A percentile compares a stretch with the other conserved stretches of the same genome.
These are phyloP conservation scores for Hirundichthys speculiger DNA, from an alignment of 2,113 vertebrate genomes.

Conservation along the genomic window DNA sequence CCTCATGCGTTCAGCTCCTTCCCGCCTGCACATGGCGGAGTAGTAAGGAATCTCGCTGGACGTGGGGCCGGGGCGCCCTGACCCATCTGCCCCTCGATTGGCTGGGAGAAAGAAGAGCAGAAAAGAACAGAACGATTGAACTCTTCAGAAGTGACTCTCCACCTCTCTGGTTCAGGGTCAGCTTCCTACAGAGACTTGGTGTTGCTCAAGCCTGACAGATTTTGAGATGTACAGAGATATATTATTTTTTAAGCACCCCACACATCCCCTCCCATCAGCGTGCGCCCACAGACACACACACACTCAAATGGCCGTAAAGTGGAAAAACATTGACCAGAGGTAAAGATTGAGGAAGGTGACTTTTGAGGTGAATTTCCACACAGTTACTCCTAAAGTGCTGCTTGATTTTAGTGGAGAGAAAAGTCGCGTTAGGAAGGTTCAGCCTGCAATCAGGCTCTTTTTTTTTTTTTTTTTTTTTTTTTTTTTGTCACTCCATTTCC, in stretches of 20 bases:
- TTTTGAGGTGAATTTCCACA: constrained; percentile 45
- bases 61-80: constrained; percentile 52
- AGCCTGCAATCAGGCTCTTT: constrained; percentile 60
- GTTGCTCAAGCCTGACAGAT: constrained; percentile 88
- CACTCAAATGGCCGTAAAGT: constrained; percentile 49
- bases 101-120: constrained; percentile 76
- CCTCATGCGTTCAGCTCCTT: constrained; percentile 41
- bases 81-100: constrained; percentile 62
- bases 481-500: constrained; percentile 66
- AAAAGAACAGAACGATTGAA: constrained; percentile 75
- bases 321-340: constrained; percentile 30
- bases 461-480: not conserved
- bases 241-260: constrained; percentile 72
- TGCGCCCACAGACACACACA: constrained; percentile 26
- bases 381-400: constrained; percentile 58
- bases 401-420: constrained; percentile 48
- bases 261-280: not conserved
- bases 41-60: constrained; percentile 21
- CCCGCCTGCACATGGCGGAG: constrained; percentile 28
- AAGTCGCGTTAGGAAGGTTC: constrained; percentile 80
- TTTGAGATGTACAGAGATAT: constrained; percentile 79
- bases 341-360: constrained; percentile 36
- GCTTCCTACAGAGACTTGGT: constrained; percentile 89
- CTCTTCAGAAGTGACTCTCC: constrained; percentile 76
- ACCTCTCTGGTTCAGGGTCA: constrained; percentile 79